Conservation (phyloP, 2,888 invertebrate genomes). For the Hemicrepidius hirtus region DNA sequence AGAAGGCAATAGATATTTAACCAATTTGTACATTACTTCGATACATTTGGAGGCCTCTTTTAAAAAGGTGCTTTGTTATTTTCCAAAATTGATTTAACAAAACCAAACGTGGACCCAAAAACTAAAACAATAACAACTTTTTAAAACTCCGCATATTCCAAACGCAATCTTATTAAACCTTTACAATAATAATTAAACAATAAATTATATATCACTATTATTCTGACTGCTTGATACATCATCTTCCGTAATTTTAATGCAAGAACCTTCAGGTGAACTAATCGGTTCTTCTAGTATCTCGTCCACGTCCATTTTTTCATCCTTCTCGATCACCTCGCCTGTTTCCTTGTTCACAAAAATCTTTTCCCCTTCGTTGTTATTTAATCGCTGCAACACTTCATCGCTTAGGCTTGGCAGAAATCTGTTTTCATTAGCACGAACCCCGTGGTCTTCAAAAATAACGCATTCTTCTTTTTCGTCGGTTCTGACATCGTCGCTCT, state of each 20-base stretch:
- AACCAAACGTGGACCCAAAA: not conserved
- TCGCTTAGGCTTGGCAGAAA: conserved; percentile 62
- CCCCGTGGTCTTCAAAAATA: conserved; percentile 64
- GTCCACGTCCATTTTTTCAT: conserved; percentile 54
- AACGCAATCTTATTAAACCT: conserved; percentile 24
- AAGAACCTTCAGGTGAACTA: conserved; percentile 34
- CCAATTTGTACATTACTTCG: conserved; percentile 58
- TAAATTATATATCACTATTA: conserved; percentile 41
- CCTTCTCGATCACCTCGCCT: conserved; percentile 67
- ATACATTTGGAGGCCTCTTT: conserved; percentile 33
- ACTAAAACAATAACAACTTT: conserved; percentile 11
- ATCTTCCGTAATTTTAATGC: conserved; percentile 36
- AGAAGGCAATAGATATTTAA: conserved; percentile 61
- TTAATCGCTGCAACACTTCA: conserved; percentile 64
- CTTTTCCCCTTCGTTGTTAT: conserved; percentile 69
- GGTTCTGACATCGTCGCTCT: conserved; percentile 53
- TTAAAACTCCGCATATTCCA: conserved; percentile 19
- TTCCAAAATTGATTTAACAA: not conserved
- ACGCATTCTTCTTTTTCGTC: conserved; percentile 54
- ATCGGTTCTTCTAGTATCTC: conserved; percentile 24
- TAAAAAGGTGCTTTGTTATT: conserved; percentile 26
- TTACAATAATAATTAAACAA: conserved; percentile 34
- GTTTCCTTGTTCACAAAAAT: conserved; percentile 69
- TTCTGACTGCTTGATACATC: conserved; percentile 41
- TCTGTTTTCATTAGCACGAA: conserved; percentile 57